Conservation (phyloP, 2,888 invertebrate species). For the Coelopa pilipes region DNA sequence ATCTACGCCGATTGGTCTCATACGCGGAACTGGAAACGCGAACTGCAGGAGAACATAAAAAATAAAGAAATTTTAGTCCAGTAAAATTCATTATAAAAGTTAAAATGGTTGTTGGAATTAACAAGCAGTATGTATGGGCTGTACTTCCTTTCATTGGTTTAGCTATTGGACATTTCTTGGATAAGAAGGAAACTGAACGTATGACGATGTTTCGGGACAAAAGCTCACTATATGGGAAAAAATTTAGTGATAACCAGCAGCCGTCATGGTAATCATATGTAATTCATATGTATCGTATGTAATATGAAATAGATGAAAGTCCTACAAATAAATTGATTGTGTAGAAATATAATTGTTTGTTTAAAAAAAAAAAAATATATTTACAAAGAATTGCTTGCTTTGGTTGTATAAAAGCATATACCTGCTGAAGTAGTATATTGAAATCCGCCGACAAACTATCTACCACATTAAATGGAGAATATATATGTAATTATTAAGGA, state of each 20-base stretch:
- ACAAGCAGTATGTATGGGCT: constrained; percentile 69
- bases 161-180: constrained; percentile 74
- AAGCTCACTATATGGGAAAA: constrained; percentile 79
- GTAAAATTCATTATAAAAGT: constrained; percentile 23
- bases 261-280: constrained; percentile 74
- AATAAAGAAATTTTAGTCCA: constrained; percentile 46
- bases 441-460: no score
- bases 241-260: constrained; percentile 72
- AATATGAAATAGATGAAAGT: no score
- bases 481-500: no score
- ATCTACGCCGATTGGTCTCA: constrained; percentile 80
- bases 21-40: constrained; percentile 78
- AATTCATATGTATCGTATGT: no score
- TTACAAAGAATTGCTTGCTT: no score
- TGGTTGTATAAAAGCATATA: no score
- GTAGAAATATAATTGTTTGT: no score
- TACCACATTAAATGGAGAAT: no score
- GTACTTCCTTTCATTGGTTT: constrained; percentile 71
- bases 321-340: no score
- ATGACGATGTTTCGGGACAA: constrained; percentile 82
- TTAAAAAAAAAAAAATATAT: no score
- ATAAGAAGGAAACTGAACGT: constrained; percentile 77
- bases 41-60: constrained; percentile 55
- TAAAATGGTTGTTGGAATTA: constrained; percentile 71
- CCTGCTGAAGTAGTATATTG: no score